phyloP scores from a whole-genome alignment of 2,888 invertebrate species.

The Iphiclides podalirius region DNA sequence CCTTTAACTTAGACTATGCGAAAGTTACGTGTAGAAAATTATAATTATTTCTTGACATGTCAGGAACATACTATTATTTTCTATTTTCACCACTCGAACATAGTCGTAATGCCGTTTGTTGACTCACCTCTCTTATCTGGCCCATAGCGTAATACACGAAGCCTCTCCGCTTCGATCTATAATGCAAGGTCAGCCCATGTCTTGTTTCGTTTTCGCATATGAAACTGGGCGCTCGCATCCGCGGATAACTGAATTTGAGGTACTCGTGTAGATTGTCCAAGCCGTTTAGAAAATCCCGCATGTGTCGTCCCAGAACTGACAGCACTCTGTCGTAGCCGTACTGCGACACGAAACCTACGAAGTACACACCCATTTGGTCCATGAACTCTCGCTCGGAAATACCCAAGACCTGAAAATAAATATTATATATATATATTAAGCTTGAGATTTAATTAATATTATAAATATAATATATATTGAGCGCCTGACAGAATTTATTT shows the following conservation, averaged over 20 bases:
- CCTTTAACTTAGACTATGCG: too few relatives aligned
- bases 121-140: conserved; percentile 89
- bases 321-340: conserved; percentile 96
- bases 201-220: conserved; percentile 97
- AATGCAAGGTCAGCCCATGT: conserved; percentile 95
- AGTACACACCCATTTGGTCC: conserved; percentile 96
- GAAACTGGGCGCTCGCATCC: conserved; percentile 95
- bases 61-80: too few relatives aligned
- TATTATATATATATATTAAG: too few relatives aligned
- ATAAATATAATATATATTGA: too few relatives aligned
- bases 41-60: too few relatives aligned
- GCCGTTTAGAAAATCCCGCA: conserved; percentile 97
- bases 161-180: conserved; percentile 94
- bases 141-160: conserved; percentile 99
- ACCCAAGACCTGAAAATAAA: conserved; percentile 85
- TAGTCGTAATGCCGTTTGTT: too few relatives aligned
- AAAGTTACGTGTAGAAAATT: too few relatives aligned
- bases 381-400: conserved; percentile 94
- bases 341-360: conserved; percentile 95
- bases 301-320: conserved; percentile 94
- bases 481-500: neutral
- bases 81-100: too few relatives aligned
- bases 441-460: too few relatives aligned
- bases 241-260: conserved; percentile 96
- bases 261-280: conserved; percentile 98